Base-by-base conservation (phyloP, 2,113 vertebrate genomes). In the Falcunculus frontatus region DNA sequence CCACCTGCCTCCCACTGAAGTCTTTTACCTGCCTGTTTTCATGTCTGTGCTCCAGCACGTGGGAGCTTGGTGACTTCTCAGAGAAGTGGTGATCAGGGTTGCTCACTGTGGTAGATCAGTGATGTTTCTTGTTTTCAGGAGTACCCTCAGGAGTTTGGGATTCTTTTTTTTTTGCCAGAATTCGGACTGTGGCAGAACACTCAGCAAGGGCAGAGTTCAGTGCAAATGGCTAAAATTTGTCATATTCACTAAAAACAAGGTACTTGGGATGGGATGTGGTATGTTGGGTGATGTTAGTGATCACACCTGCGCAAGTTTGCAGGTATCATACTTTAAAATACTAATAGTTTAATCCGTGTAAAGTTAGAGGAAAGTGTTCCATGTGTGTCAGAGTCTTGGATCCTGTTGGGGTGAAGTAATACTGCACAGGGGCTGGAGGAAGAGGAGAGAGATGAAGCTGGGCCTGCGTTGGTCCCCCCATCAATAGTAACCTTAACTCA, bases 251-350 rank as follows among this genome's bases (percentile, higher is more conserved):
- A 33, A 77, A 50, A 80, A 16, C 3, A 32, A 83, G 60, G 32
- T 70, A 5, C 5, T 47, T 32, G 35, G 42, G 68, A 25, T 57
- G 41, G 68, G 47, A 27, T 0, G 0, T 4, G 21, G 17, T 42
- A 16, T 0, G 0, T 32, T 62, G 59, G 21, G 29, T 7, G 7
- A 16, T 46, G 26, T 16, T 75, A 52, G 37, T 39, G 33, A 25
- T 29, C 4, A 4, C 13, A 26, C 23, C 32, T 72, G 1, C n/a
- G 16, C 33, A 17, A 50, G 30, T 39, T 4, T 7, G 19, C 9
- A 3, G 11, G 22, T 63, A 10, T 57, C 29, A 3, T 60, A 25
- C 12, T 68, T 46, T 14, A 39, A 87, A 95, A 65, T 49, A 35
- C 11, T 57, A 7, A 13, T 21, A 8, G n/a, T 56, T 74, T 20